Conservation (phyloP, 2,113 vertebrate genomes). For the Zapus hudsonius region DNA sequence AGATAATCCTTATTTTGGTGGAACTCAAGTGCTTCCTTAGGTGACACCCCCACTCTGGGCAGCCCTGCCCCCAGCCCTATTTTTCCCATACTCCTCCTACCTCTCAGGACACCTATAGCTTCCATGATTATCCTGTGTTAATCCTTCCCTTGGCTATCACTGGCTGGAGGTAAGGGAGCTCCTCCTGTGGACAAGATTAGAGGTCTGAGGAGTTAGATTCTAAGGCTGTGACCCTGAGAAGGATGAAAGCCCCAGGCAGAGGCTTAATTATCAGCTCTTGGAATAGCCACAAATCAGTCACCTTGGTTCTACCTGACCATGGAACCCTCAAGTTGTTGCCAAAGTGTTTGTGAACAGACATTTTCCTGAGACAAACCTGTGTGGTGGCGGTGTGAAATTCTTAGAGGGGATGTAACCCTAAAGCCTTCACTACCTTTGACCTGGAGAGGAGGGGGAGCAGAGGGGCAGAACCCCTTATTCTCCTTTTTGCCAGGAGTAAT, state of each 20-base stretch:
- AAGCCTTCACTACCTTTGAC: background rate
- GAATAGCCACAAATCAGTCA: background rate
- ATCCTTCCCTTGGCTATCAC: background rate
- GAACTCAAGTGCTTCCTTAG: background rate
- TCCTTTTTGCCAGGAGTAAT: background rate
- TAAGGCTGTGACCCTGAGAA: background rate
- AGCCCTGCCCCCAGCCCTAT: background rate
- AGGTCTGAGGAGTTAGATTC: background rate
- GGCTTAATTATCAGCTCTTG: background rate
- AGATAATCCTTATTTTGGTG: constrained; percentile 42
- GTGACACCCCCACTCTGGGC: no score
- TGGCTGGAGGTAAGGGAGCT: background rate
- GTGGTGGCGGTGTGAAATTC: constrained; percentile 25
- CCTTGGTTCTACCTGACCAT: background rate
- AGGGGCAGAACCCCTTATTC: background rate
- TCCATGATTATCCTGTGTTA: background rate
- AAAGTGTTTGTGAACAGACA: constrained; percentile 15
- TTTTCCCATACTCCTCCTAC: background rate
- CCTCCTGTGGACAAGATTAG: background rate
- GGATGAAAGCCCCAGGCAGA: background rate
- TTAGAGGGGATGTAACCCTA: background rate
- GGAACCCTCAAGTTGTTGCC: constrained; percentile 1
- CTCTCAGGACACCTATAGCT: background rate
- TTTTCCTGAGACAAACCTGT: constrained; percentile 27
- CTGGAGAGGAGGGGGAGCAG: background rate